phyloP scores from a whole-genome alignment of 2,797 vertebrate species.

The Leuciscus waleckii region DNA sequence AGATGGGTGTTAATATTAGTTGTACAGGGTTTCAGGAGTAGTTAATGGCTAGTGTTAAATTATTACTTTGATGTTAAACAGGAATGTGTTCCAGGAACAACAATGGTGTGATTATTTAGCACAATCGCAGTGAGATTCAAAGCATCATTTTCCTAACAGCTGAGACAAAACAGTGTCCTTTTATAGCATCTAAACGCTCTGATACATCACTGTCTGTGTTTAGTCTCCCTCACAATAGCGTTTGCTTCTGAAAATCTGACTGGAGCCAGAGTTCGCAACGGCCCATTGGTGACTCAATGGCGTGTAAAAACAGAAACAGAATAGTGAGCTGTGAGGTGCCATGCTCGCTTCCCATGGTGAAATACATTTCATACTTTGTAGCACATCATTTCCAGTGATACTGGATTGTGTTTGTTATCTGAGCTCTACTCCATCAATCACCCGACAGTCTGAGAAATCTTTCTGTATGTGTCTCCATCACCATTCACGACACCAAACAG shows the following conservation, averaged over 20 bases:
- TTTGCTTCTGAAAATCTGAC: conserved; percentile 32
- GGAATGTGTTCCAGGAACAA: neutral
- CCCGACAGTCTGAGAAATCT: neutral
- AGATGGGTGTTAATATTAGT: neutral
- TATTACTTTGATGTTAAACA: neutral
- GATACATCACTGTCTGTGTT: conserved; percentile 31
- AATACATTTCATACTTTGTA: conserved; percentile 39
- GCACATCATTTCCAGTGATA: conserved; percentile 19
- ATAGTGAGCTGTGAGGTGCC: conserved; percentile 29
- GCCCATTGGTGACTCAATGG: conserved; percentile 43
- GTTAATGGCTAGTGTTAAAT: neutral
- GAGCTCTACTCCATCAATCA: conserved; percentile 17
- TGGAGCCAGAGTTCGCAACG: conserved; percentile 37
- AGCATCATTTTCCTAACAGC: neutral
- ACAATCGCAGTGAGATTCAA: neutral
- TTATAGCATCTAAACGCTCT: neutral
- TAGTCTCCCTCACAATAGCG: conserved; percentile 28
- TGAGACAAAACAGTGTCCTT: conserved; percentile 21
- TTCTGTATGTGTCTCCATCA: neutral
- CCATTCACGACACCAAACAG: neutral
- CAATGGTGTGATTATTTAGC: conserved; percentile 1
- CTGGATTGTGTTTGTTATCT: conserved; percentile 2
- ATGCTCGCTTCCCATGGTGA: conserved; percentile 20
- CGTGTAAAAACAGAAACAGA: conserved; percentile 39
- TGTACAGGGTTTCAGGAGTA: neutral